A percentile compares a stretch with the other conserved stretches of the same genome.
phyloP scores from a whole-genome alignment of 2,888 invertebrate species.

The Ariolimax columbianus region DNA sequence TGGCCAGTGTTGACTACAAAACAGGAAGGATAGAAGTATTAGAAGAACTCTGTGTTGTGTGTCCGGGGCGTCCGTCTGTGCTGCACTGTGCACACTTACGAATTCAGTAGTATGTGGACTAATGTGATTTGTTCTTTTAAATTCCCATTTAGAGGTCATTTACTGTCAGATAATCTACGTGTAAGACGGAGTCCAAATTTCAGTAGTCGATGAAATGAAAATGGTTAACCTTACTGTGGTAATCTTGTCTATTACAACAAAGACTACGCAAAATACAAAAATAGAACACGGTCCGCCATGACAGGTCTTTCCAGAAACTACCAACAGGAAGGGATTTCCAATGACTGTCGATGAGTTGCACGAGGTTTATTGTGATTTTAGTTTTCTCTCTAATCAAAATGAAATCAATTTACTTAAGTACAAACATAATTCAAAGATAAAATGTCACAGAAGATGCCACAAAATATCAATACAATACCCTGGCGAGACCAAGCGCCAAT shows the following conservation, averaged over 20 bases:
- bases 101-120: background rate
- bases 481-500: constrained; percentile 46
- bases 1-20: no score
- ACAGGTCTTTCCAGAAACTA: constrained; percentile 42
- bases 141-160: background rate
- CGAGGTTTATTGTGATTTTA: background rate
- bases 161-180: background rate
- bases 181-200: background rate
- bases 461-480: constrained; percentile 40
- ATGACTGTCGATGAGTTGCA: background rate
- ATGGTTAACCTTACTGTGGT: background rate
- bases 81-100: no score
- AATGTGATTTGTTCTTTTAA: background rate
- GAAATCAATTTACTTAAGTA: background rate
- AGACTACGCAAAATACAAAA: constrained; percentile 50
- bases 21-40: no score
- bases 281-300: constrained; percentile 50
- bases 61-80: no score
- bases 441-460: background rate
- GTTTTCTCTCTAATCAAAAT: background rate
- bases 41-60: no score
- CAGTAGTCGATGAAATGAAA: background rate
- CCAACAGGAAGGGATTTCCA: constrained; percentile 35
- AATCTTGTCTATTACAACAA: constrained; percentile 35
- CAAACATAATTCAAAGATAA: background rate